A percentile compares a stretch with the other conserved stretches of the same genome.
Evolutionary conservation across 23 tunicate genomes (phyloP).

Genomic region (Trididemnum nubilum): DNA sequence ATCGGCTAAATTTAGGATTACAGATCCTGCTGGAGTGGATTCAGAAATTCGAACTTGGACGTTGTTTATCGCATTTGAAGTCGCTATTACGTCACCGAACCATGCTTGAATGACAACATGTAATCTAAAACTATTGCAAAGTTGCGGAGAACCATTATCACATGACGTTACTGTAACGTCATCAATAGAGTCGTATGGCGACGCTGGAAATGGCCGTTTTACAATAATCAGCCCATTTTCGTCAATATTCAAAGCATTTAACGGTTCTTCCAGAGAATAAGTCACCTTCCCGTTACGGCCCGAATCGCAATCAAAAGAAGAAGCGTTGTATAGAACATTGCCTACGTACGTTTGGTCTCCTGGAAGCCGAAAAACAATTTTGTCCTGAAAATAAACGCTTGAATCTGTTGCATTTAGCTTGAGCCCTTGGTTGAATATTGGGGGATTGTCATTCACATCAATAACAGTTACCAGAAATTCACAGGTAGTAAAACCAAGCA

Average conservation of each 20-base stretch:
- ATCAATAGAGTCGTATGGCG: neutral
- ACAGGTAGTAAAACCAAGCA: conserved; percentile 1
- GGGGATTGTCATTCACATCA: conserved; percentile 75
- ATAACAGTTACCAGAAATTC: conserved; percentile 18
- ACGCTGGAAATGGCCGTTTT: neutral
- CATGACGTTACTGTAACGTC: conserved; percentile 40
- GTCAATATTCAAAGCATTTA: conserved; percentile 33
- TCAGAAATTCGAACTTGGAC: conserved; percentile 14
- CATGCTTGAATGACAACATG: conserved; percentile 15
- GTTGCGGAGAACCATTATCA: conserved; percentile 58
- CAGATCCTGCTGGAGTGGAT: conserved; percentile 25
- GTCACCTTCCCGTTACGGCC: conserved; percentile 50
- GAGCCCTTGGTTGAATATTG: neutral
- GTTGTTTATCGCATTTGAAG: neutral
- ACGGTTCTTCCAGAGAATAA: conserved; percentile 43
- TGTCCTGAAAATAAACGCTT: neutral
- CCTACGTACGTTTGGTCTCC: conserved; percentile 25
- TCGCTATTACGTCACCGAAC: neutral
- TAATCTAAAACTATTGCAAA: conserved; percentile 29
- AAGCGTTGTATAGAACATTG: conserved; percentile 30
- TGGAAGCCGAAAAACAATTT: neutral
- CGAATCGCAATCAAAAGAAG: conserved; percentile 56
- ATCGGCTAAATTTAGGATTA: conserved; percentile 1
- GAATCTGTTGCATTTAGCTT: neutral
- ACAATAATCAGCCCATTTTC: conserved; percentile 23